These are phyloP conservation scores for Coccyzus lansbergi DNA, from an alignment of 2,797 vertebrate species.

Conservation along the genomic window DNA sequence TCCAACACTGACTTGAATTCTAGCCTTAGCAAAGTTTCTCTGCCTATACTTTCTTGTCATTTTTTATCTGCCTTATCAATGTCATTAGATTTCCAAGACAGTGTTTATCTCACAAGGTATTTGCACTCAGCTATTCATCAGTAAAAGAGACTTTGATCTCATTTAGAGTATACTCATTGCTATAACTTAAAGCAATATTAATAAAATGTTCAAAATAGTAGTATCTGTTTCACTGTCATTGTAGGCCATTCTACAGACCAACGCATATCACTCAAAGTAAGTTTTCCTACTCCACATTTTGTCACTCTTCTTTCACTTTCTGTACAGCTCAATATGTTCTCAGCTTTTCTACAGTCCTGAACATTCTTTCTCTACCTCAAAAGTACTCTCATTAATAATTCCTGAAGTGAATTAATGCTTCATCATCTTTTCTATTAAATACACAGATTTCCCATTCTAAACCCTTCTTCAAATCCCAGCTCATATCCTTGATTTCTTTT, in stretches of 20 bases:
- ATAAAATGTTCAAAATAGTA: background rate
- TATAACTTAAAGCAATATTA: background rate
- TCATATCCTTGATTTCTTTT: background rate
- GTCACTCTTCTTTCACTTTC: background rate
- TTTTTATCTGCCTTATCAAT: background rate
- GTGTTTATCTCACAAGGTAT: background rate
- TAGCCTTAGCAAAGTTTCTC: background rate
- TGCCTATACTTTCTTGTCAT: background rate
- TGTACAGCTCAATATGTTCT: background rate
- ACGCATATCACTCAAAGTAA: background rate
- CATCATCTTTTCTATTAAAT: slow-evolving; percentile 25
- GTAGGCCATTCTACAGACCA: background rate
- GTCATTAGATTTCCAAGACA: background rate
- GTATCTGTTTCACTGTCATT: background rate
- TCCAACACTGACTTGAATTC: background rate
- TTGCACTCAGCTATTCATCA: background rate
- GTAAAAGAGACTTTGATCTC: background rate
- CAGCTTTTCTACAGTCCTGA: background rate
- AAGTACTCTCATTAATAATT: slow-evolving; percentile 22
- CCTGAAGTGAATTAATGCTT: slow-evolving; percentile 31
- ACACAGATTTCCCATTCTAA: slow-evolving; percentile 13
- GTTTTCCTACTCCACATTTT: background rate
- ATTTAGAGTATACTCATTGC: background rate
- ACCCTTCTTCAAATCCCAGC: background rate
- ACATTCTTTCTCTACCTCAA: background rate